Evolutionary conservation across 1,140 invertebrate species (phyloP).

Genomic region (Calliopsis andreniformis): DNA sequence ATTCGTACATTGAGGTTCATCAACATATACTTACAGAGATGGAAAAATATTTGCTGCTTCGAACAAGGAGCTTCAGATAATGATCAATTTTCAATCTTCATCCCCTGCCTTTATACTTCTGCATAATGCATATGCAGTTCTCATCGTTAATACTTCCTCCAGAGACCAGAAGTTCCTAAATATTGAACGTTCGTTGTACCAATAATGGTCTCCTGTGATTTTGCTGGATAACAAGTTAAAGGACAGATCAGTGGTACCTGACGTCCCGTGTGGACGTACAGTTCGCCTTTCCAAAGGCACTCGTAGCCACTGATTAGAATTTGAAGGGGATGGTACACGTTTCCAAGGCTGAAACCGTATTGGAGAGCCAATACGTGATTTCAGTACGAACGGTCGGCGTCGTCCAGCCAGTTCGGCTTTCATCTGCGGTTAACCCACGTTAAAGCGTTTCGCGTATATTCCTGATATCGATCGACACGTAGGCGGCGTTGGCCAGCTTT

Average conservation of each 20-base stretch:
- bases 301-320: conserved; percentile 40
- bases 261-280: conserved; percentile 14
- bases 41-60: background rate
- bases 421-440: conserved; percentile 62
- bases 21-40: background rate
- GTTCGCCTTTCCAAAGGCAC: conserved; percentile 13
- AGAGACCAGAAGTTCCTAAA: too few species aligned
- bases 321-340: conserved; percentile 37
- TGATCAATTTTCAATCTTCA: too few species aligned
- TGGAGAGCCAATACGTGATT: conserved; percentile 55
- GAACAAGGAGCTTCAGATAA: too few species aligned
- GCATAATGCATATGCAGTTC: too few species aligned
- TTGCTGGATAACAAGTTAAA: conserved; percentile 6
- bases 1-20: background rate
- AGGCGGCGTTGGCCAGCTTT: conserved; percentile 22
- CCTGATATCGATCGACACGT: conserved; percentile 53
- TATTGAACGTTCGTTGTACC: background rate
- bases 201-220: background rate
- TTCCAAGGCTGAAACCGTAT: conserved; percentile 26
- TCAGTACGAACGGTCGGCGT: conserved; percentile 26
- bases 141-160: too few species aligned
- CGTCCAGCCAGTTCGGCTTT: conserved; percentile 46
- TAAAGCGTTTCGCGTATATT: conserved; percentile 63
- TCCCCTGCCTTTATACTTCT: too few species aligned
- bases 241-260: background rate